Base-by-base conservation (phyloP, 2,797 vertebrate genomes). In the Prunella strophiata region DNA sequence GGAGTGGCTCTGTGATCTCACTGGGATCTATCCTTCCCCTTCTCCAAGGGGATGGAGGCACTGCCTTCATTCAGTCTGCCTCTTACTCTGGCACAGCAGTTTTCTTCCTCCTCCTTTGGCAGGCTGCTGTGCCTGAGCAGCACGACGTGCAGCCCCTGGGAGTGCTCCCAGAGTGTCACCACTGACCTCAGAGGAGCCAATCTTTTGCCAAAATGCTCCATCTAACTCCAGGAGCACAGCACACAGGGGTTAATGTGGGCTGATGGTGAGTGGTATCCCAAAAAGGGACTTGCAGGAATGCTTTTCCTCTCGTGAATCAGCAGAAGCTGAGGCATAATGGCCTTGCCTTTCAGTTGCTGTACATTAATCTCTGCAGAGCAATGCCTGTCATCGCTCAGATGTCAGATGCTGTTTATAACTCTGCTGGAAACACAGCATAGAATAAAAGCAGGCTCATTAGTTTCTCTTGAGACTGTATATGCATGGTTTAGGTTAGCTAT, bases 321-420 rank as follows among this genome's bases (percentile, higher is more conserved):
- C 88, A 95, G 91, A 59, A 85, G 72, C 65, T 1, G 68, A 89
- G 65, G n/a, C 68, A 30, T 91, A 92, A 89, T 88, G 93, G 81
- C 91, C 87, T 93, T 80, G 76, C 78, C 52, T 89, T 91, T 89
- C 74, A 92, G 82, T 72, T 82, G 77, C 63, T 89, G 81, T 77
- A 29, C 71, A 71, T 95, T 85, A 89, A 93, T 88, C 85, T 94
- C 89, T 38, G 68, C 85, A 85, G 85, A 88, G 85, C 85, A 88
- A 63, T 48, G 94, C 75, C 67, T 88, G 78, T 83, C 82, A 83
- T 88, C 2, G 10, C 93, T 95, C 91, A 95, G 79, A 87, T 89
- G 91, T 92, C 93, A 96, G 92, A 88, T 95, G 91, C 85, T 95
- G 89, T 92, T 96, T 94, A 89, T 94, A 96, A 91, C 94, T 71